Evolutionary conservation across 1,140 invertebrate species (phyloP).

Genomic region (Penaeus chinensis): DNA sequence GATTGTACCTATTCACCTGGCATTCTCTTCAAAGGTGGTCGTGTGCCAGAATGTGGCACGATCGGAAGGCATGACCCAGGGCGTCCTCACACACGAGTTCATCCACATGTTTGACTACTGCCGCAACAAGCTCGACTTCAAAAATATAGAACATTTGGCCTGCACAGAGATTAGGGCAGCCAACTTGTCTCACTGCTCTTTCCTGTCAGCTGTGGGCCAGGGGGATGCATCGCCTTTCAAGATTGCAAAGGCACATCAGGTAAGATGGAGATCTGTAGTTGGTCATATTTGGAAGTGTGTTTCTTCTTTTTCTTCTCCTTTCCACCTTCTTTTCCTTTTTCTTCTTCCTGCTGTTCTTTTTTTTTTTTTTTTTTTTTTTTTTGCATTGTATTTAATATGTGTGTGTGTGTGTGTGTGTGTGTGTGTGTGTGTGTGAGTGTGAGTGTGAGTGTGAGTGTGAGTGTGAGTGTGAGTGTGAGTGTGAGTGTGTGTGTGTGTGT

Average conservation of each 20-base stretch:
- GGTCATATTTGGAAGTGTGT: neutral
- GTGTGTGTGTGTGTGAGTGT: neutral
- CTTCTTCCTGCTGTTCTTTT: neutral
- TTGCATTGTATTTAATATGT: neutral
- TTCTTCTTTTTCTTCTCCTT: neutral
- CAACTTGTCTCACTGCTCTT: slow-evolving; percentile 92
- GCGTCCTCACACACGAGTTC: slow-evolving; percentile 90
- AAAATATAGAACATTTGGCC: slow-evolving; percentile 91
- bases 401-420: neutral
- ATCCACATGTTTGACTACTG: slow-evolving; percentile 98
- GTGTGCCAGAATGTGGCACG: slow-evolving; percentile 88
- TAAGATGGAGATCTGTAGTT: slow-evolving; percentile 66
- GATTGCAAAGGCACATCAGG: slow-evolving; percentile 80
- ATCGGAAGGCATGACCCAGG: slow-evolving; percentile 77
- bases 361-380: neutral
- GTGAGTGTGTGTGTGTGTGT: neutral
- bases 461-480: neutral
- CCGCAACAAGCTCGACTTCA: slow-evolving; percentile 87
- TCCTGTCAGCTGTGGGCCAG: slow-evolving; percentile 80
- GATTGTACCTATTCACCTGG: slow-evolving; percentile 31
- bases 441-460: too few relatives aligned
- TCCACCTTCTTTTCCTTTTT: slow-evolving; percentile 8
- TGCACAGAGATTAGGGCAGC: slow-evolving; percentile 95
- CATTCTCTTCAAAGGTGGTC: slow-evolving; percentile 77
- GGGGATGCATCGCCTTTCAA: slow-evolving; percentile 82